Conservation (phyloP, 1,140 invertebrate species). For the Pseudomyrmex dendroicus region DNA sequence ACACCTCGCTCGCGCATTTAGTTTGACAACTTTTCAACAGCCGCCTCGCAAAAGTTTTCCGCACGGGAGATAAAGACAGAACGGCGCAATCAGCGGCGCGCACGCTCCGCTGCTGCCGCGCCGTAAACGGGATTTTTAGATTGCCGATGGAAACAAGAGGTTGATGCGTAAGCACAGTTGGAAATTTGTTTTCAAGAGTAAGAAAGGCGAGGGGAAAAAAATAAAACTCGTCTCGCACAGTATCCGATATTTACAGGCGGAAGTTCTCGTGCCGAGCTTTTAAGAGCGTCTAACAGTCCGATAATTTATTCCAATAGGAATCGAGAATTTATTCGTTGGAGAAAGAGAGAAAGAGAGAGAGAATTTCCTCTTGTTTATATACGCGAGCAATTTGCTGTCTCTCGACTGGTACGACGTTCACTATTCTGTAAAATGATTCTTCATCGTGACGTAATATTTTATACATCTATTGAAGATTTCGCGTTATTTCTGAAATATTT, state of each 20-base stretch:
- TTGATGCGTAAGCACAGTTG: conserved; percentile 55
- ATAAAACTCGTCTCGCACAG: conserved; percentile 44
- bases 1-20: conserved; percentile 14
- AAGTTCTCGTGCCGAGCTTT: conserved; percentile 41
- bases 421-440: conserved; percentile 1
- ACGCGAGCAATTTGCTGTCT: too few relatives aligned
- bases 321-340: conserved; percentile 51
- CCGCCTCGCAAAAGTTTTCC: conserved; percentile 46
- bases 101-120: too few relatives aligned
- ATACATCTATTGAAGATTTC: too few relatives aligned
- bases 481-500: neutral
- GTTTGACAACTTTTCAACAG: conserved; percentile 28
- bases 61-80: conserved; percentile 23
- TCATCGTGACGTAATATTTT: neutral
- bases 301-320: conserved; percentile 55
- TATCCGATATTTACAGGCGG: conserved; percentile 52
- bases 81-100: conserved; percentile 33
- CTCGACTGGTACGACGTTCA: too few relatives aligned
- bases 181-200: conserved; percentile 36
- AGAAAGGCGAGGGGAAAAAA: neutral
- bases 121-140: conserved; percentile 51
- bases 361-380: conserved; percentile 16
- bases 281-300: conserved; percentile 43
- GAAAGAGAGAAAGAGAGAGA: too few relatives aligned
- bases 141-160: conserved; percentile 50